Evolutionary conservation across 2,113 vertebrate species (phyloP).

Genomic region (Aepyceros melampus): DNA sequence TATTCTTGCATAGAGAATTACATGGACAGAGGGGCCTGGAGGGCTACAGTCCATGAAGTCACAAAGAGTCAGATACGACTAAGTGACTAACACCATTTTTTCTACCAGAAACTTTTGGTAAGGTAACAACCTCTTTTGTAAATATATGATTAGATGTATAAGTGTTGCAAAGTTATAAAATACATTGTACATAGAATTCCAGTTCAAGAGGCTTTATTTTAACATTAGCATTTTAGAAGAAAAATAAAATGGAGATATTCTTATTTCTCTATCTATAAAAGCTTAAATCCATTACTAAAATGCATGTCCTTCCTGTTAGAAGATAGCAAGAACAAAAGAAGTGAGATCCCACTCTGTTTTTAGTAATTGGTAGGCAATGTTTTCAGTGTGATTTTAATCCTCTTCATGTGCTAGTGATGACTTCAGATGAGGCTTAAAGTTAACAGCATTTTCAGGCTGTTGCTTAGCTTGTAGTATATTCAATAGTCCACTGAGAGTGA

Average conservation of each 20-base stretch:
- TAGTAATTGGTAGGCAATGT: conserved; percentile 42
- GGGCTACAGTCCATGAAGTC: background rate
- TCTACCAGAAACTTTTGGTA: background rate
- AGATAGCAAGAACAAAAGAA: conserved; percentile 63
- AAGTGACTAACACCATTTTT: background rate
- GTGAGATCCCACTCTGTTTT: conserved; percentile 48
- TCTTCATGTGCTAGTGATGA: conserved; percentile 37
- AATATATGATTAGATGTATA: background rate
- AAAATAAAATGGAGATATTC: conserved; percentile 65
- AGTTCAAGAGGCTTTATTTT: conserved; percentile 42
- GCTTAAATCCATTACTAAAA: conserved; percentile 71
- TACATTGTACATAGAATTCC: background rate
- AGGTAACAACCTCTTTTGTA: background rate
- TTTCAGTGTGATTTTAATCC: conserved; percentile 53
- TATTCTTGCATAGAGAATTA: background rate
- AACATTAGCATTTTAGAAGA: conserved; percentile 58
- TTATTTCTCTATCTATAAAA: conserved; percentile 64
- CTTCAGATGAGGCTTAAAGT: conserved; percentile 45
- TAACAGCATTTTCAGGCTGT: conserved; percentile 11
- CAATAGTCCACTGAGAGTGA: background rate
- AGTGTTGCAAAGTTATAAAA: background rate
- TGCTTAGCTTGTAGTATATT: background rate
- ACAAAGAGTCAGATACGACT: background rate
- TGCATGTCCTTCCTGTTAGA: conserved; percentile 55
- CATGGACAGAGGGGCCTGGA: background rate